Percentiles rank a stretch among this genome's conserved stretches.
phyloP scores from a whole-genome alignment of 2,888 invertebrate genomes.

The Cosmorhoe ocellata region DNA sequence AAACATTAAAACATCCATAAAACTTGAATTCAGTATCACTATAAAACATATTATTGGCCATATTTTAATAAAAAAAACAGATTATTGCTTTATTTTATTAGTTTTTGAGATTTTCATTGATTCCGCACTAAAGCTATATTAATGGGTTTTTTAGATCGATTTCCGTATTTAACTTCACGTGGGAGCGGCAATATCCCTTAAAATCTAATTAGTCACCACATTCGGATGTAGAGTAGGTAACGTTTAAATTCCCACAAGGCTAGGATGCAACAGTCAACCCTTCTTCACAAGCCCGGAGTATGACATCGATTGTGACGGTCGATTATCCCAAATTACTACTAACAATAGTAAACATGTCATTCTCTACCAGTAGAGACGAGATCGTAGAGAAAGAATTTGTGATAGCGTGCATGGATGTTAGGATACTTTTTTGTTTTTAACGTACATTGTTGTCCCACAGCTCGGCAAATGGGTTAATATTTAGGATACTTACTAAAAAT shows the following conservation, averaged over 20 bases:
- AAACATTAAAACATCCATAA: conserved; percentile 6
- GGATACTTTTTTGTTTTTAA: too few relatives aligned
- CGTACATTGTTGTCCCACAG: too few relatives aligned
- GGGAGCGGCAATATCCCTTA: too few relatives aligned
- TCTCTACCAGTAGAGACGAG: conserved; percentile 8
- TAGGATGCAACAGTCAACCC: conserved; percentile 15
- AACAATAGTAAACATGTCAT: conserved; percentile 60
- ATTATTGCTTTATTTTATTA: not conserved
- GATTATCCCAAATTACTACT: conserved; percentile 39
- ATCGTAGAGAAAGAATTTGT: conserved; percentile 1
- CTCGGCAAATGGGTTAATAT: too few relatives aligned
- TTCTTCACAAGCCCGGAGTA: conserved; percentile 13
- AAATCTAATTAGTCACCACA: too few relatives aligned
- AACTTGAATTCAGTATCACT: not conserved
- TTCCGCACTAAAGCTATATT: too few relatives aligned
- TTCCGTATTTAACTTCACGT: too few relatives aligned
- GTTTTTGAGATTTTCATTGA: conserved; percentile 1
- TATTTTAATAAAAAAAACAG: conserved; percentile 1
- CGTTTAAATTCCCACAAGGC: too few relatives aligned
- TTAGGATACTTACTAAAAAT: too few relatives aligned
- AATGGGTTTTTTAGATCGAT: too few relatives aligned
- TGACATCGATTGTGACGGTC: conserved; percentile 37
- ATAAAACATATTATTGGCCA: conserved; percentile 3
- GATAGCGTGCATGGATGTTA: not conserved
- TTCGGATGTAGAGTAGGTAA: too few relatives aligned